Base-by-base conservation (phyloP, 2,888 invertebrate genomes). In the Drosophila macrospina region DNA sequence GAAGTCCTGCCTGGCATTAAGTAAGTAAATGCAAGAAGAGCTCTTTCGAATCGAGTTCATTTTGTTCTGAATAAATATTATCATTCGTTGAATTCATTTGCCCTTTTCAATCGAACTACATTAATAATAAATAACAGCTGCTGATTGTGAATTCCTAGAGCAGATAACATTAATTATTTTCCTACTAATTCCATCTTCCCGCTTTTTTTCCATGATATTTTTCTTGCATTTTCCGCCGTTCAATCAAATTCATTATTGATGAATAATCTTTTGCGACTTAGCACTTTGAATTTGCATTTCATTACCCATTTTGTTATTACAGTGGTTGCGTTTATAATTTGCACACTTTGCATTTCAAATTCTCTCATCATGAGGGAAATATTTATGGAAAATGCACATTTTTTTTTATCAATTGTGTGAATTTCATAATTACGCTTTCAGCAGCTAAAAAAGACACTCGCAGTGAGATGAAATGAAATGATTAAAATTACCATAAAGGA, bases 211-310 rank as follows among this genome's bases (percentile, higher is more conserved):
- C 48, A 30, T 50, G n/a, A n/a, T 39, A n/a, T 16, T 20, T 10
- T 8, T 15, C 26, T 32, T 8, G 4, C 28, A 34, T 30, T 34
- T 47, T 39, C 41, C 3, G 7, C 10, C 6, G 16, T 13, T 26
- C 44, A 13, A 28, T 42, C 34, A 24, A 30, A 61, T 51, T 28
- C 28, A 13, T 16, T 50, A 61, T 42, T 45, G 26, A 57, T 65
- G 28, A 71, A 59, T 47, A 62, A 55, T 52, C 51, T 15, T 13
- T 52, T n/a, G 8, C 16, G 50, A 37, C 7, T 54, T 36, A 41
- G 37, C 57, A 65, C 65, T 42, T 57, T 16, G 36, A 63, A 74
- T 78, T 80, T 86, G 74, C 78, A 84, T 84, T 68, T 69, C 64
- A 84, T 87, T 84, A 81, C 24, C 63, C 20, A 62, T 55, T 80